Conservation (phyloP, 1,140 invertebrate species). For the Lordiphosa stackelbergi region DNA sequence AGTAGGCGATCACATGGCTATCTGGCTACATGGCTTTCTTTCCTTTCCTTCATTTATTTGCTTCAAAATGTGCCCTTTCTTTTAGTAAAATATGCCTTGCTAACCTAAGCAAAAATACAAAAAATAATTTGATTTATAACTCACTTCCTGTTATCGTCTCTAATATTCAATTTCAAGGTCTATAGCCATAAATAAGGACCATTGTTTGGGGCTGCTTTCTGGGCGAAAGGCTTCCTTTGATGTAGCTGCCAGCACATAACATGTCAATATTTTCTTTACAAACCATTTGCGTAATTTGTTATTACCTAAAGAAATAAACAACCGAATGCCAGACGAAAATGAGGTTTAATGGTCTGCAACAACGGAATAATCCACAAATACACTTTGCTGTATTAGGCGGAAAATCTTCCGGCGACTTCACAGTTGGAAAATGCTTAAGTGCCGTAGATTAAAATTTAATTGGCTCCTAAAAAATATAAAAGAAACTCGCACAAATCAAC, state of each 20-base stretch:
- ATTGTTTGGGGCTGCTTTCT: constrained; percentile 7
- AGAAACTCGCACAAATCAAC: constrained; percentile 6
- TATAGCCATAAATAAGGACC: neutral
- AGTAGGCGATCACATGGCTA: no score
- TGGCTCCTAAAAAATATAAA: constrained; percentile 18
- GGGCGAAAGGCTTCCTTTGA: constrained; percentile 8
- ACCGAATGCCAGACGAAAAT: constrained; percentile 8
- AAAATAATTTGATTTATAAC: constrained; percentile 31
- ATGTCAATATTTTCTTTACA: constrained; percentile 47
- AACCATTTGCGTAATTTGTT: constrained; percentile 54
- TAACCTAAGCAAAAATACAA: constrained; percentile 18
- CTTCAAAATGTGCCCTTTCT: neutral
- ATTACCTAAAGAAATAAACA: constrained; percentile 48
- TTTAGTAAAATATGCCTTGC: neutral
- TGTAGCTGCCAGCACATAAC: constrained; percentile 4
- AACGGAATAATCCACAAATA: constrained; percentile 16
- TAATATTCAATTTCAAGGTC: constrained; percentile 2
- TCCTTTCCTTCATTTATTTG: no score
- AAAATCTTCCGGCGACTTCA: constrained; percentile 11
- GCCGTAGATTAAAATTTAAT: constrained; percentile 48
- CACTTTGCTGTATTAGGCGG: constrained; percentile 12
- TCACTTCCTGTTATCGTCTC: constrained; percentile 15
- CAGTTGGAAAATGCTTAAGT: constrained; percentile 43
- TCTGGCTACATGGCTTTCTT: no score
- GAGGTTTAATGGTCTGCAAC: constrained; percentile 37